Conservation (phyloP, 2,888 invertebrate genomes). For the Pandemis cinnamomeana region DNA sequence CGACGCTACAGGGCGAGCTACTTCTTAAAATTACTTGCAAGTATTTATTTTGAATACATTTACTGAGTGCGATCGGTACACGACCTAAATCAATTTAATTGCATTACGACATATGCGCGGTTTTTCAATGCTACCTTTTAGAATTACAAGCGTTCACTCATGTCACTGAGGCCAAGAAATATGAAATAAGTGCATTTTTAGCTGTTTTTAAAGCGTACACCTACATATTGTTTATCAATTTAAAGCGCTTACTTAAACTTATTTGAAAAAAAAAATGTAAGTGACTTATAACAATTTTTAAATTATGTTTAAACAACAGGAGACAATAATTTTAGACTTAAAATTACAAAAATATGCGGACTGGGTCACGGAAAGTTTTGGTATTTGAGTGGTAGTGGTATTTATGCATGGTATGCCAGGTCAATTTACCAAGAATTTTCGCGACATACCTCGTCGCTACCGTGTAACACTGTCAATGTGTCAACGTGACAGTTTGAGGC, state of each 20-base stretch:
- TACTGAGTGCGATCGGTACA: constrained; percentile 18
- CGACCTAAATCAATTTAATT: constrained; percentile 37
- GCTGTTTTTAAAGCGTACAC: not conserved
- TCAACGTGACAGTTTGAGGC: constrained; percentile 45
- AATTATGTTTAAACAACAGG: not conserved
- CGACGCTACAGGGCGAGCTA: not conserved
- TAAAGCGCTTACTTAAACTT: too few relatives aligned
- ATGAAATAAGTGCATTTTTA: constrained; percentile 4
- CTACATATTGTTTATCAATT: not conserved
- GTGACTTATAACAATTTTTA: not conserved
- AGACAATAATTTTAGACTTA: not conserved
- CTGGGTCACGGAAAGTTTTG: constrained; percentile 26
- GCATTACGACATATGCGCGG: constrained; percentile 32
- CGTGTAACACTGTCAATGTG: constrained; percentile 40
- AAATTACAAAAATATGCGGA: constrained; percentile 1
- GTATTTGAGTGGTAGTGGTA: constrained; percentile 18
- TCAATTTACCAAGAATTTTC: constrained; percentile 25
- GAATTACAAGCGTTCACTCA: constrained; percentile 21
- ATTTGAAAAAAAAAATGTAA: too few relatives aligned
- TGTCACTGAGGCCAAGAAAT: constrained; percentile 22
- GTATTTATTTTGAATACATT: constrained; percentile 36
- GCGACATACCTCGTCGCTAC: constrained; percentile 29
- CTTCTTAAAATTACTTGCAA: constrained; percentile 33
- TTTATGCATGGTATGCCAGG: constrained; percentile 1
- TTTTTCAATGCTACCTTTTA: constrained; percentile 15